Evolutionary conservation across 2,113 vertebrate species (phyloP), one percentile per base, ranked within the genome.

Genomic region (Psammodynastes pulverulentus): DNA sequence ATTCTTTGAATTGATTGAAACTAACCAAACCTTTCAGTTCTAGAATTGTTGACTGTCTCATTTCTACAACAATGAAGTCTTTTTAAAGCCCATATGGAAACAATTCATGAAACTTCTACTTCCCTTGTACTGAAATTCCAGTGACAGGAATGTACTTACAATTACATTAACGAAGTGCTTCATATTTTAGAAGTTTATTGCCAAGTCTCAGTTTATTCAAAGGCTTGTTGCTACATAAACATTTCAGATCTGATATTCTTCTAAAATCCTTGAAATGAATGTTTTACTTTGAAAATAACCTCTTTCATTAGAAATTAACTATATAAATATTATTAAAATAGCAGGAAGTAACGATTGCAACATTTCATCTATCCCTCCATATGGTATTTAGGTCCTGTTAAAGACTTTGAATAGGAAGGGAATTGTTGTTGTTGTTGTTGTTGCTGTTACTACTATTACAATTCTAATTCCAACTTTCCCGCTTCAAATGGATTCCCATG

Each of bases 211-310:
- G 92, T 85, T 93, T 86, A 79, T 92, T 92, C 45, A 91, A 95
- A 92, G 89, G 86, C 87, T 96, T 94, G 86, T 97, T 96, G 93
- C 94, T 96, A 93, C 93, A 93, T 94, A 95, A 93, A 92, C 93
- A 89, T 94, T 94, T 90, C 85, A 91, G 90, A 93, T 92, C 91
- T 13, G 90, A 90, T 43, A 88, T 79, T 45, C 85, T 91, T 86
- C 89, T 53, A 91, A 90, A 91, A 90, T 54, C 72, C 91, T 46
- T 0, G 89, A 93, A 93, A 88, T 7, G 39, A 29, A 23, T 0
- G 48, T 52, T 93, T 49, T 84, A 19, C 86, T 85, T 52, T 29
- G 43, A 56, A 34, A 67, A 29, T 53, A 10, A 79, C 0, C 29
- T 8, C 23, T 46, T 89, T 91, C 85, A 89, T 29, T 87, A n/a